Base-by-base conservation (phyloP, 1,140 invertebrate species). In the Drosophila santomea region DNA sequence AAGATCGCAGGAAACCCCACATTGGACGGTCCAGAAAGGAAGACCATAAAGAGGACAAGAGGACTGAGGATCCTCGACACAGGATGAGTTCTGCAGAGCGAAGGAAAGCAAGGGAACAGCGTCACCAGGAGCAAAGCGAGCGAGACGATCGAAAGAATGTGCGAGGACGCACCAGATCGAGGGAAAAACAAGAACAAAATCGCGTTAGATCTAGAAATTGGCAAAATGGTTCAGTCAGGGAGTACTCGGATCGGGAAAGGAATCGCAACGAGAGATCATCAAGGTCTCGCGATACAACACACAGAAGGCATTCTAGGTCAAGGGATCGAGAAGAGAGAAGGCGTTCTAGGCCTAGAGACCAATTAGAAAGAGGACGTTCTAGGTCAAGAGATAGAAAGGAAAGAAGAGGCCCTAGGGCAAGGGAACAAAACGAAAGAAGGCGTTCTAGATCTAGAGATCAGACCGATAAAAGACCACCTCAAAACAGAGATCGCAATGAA, bases 21-120 rank as follows among this genome's bases (percentile, higher is more conserved):
- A 59, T 63, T 20, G 58, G 59, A 14, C 32, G 47, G 5, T 41
- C 20, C 17, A 62, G 45, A 45, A 4, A 2, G 2, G 64, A 60
- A 2, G 44, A 43, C 1, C 45, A 52, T 1, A 50, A 15, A 0
- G 35, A 75, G 25, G 10, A 25, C 44, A 43, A 63, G 0, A 54
- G 44, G 32, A n/a, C 45, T 6, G 56, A 75, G 2, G 66, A 84
- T n/a, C 38, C 43, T 2, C 74, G 67, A 54, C 62, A 8, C 14
- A 61, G 62, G 4, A 56, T 62, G 47, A 58, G 35, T n/a, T 80
- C 81, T 15, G 50, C 52, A 2, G 81, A 90, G 36, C 75, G 86
- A 1, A 41, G 55, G 32, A 90, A 68, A 20, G 80, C 80, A 1
- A 74, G 75, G 2, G 86, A 90, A n/a, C 72, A 60, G 15, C 75